A percentile compares a stretch with the other conserved stretches of the same genome.
Conservation (phyloP, 2,888 invertebrate species). For the Tryphoninae sp. region DNA sequence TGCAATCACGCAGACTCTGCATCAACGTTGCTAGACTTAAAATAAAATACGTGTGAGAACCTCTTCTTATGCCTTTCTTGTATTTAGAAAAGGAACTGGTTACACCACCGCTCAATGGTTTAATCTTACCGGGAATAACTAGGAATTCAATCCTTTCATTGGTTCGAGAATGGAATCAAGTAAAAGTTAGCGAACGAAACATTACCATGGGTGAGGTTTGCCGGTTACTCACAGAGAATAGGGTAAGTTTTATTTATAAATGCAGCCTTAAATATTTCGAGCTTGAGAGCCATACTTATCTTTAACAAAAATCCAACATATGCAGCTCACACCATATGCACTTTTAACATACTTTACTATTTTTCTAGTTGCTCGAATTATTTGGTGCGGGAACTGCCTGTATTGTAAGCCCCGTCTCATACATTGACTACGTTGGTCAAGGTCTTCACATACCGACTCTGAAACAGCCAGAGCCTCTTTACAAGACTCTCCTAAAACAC, state of each 20-base stretch:
- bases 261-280: background rate
- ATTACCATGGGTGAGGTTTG: slow-evolving; percentile 93
- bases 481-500: slow-evolving; percentile 87
- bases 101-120: slow-evolving; percentile 96
- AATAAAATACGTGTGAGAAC: slow-evolving; percentile 8
- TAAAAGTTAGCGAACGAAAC: slow-evolving; percentile 90
- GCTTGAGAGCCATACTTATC: no score
- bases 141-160: slow-evolving; percentile 93
- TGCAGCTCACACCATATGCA: slow-evolving; percentile 38
- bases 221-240: slow-evolving; percentile 88
- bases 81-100: slow-evolving; percentile 93
- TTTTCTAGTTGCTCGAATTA: slow-evolving; percentile 92
- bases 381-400: slow-evolving; percentile 99
- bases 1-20: background rate
- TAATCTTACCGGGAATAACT: slow-evolving; percentile 97
- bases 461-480: slow-evolving; percentile 88
- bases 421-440: slow-evolving; percentile 90
- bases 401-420: slow-evolving; percentile 94
- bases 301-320: slow-evolving; percentile 8
- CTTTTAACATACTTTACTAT: background rate
- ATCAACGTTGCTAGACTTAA: background rate
- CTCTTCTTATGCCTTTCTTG: background rate
- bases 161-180: slow-evolving; percentile 91
- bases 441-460: slow-evolving; percentile 88
- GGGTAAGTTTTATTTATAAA: slow-evolving; percentile 85